These are phyloP conservation scores for Pemphredon lugubris DNA, from an alignment of 2,888 invertebrate genomes.

Conservation along the genomic window DNA sequence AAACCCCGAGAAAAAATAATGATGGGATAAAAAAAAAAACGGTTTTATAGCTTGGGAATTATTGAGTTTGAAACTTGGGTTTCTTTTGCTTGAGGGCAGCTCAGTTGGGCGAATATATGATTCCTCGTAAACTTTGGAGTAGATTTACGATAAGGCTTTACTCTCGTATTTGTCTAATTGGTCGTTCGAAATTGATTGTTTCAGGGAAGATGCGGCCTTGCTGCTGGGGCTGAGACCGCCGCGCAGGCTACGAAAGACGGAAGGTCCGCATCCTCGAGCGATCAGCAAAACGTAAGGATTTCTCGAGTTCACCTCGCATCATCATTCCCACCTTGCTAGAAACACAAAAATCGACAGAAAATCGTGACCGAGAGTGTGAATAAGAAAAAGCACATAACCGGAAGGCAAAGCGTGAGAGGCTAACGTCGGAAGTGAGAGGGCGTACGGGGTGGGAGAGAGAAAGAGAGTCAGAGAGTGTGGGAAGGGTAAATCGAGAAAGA, in stretches of 20 bases:
- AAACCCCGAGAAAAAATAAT: too few species aligned
- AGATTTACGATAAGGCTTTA: too few species aligned
- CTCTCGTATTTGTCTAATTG: too few species aligned
- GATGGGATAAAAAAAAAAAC: too few species aligned
- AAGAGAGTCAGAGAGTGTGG: constrained; percentile 34
- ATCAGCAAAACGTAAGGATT: constrained; percentile 78
- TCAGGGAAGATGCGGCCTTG: constrained; percentile 75
- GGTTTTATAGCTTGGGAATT: too few species aligned
- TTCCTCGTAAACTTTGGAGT: too few species aligned
- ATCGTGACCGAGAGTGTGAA: constrained; percentile 36
- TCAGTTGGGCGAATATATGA: too few species aligned
- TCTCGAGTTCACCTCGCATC: constrained; percentile 61
- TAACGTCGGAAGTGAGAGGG: not conserved
- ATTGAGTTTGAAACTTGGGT: too few species aligned
- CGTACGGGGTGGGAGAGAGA: too few species aligned
- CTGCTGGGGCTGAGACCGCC: constrained; percentile 76
- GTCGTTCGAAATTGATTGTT: too few species aligned
- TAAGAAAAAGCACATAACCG: too few species aligned
- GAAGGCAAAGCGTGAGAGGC: constrained; percentile 1
- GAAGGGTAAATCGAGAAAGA: constrained; percentile 13
- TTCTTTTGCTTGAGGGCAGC: too few species aligned
- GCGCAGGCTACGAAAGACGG: constrained; percentile 73
- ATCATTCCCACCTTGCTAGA: constrained; percentile 45
- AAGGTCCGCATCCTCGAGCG: constrained; percentile 66
- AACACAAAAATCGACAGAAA: constrained; percentile 12